Percentiles rank a stretch among this genome's conserved stretches.
Evolutionary conservation across 1,140 invertebrate genomes (phyloP).

Genomic region (Hestina assimilis): DNA sequence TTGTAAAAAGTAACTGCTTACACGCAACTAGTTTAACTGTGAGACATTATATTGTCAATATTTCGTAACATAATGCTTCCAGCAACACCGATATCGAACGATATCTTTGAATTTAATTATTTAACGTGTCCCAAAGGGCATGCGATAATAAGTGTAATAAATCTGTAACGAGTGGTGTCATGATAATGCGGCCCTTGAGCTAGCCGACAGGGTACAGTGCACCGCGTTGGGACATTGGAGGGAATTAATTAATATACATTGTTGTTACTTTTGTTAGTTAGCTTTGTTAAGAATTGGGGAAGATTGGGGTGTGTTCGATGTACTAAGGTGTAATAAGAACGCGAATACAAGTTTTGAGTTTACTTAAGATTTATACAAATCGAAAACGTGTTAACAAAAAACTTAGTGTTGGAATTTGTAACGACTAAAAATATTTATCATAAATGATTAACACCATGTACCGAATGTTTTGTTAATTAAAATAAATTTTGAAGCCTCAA

Average conservation of each 20-base stretch:
- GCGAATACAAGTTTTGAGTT: too few relatives aligned
- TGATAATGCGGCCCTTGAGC: constrained; percentile 48
- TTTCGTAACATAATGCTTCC: constrained; percentile 23
- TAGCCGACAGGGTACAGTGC: constrained; percentile 22
- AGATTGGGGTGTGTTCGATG: too few relatives aligned
- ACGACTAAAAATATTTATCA: too few relatives aligned
- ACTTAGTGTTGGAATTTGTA: too few relatives aligned
- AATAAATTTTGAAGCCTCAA: too few relatives aligned
- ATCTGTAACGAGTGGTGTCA: constrained; percentile 45
- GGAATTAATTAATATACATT: constrained; percentile 25
- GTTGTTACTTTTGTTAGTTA: background rate
- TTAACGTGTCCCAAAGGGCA: constrained; percentile 43
- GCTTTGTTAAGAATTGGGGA: too few relatives aligned
- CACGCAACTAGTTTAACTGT: constrained; percentile 1
- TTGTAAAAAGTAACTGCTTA: constrained; percentile 1
- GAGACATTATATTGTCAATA: constrained; percentile 10
- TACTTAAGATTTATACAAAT: too few relatives aligned
- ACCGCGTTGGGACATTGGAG: constrained; percentile 10
- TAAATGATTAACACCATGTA: too few relatives aligned
- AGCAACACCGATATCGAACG: constrained; percentile 25
- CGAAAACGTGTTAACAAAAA: too few relatives aligned
- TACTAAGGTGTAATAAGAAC: too few relatives aligned
- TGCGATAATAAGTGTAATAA: constrained; percentile 51
- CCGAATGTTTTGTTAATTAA: too few relatives aligned
- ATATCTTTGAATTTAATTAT: constrained; percentile 42